Evolutionary conservation across 2,113 vertebrate genomes (phyloP).

Genomic region (Picathartes gymnocephalus): DNA sequence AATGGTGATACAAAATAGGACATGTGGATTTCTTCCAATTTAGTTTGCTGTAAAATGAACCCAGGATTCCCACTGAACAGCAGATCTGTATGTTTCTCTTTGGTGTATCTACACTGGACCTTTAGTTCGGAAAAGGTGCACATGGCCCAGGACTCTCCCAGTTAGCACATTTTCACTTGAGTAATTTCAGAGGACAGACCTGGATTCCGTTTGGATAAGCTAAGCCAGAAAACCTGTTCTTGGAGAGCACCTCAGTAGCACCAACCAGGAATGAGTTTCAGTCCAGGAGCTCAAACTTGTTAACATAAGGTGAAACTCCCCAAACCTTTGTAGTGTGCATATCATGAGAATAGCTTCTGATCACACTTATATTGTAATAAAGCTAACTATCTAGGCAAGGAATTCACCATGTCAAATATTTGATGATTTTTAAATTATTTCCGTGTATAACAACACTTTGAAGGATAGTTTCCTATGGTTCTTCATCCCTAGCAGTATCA

Average conservation of each 20-base stretch:
- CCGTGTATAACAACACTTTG: not conserved
- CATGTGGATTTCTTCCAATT: not conserved
- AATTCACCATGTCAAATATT: not conserved
- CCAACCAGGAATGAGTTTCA: not conserved
- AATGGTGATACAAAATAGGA: not conserved
- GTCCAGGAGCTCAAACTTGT: not conserved
- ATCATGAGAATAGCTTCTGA: not conserved
- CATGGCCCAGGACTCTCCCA: not conserved
- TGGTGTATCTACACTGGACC: not conserved
- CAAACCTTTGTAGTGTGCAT: not conserved
- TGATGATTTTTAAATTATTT: not conserved
- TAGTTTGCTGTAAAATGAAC: not conserved
- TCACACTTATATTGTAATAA: not conserved
- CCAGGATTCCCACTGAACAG: not conserved
- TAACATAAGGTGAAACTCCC: not conserved
- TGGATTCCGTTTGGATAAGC: not conserved
- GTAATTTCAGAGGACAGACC: not conserved
- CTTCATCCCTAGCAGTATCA: not conserved
- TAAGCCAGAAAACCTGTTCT: not conserved
- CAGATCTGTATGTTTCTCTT: not conserved
- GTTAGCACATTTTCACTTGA: not conserved
- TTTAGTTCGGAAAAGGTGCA: not conserved
- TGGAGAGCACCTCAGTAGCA: not conserved
- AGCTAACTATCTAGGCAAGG: not conserved
- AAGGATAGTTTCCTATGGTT: not conserved